Evolutionary conservation across 2,888 invertebrate species (phyloP), one percentile per base, ranked within the genome.

Genomic region (Lasioglossum leucozonium): DNA sequence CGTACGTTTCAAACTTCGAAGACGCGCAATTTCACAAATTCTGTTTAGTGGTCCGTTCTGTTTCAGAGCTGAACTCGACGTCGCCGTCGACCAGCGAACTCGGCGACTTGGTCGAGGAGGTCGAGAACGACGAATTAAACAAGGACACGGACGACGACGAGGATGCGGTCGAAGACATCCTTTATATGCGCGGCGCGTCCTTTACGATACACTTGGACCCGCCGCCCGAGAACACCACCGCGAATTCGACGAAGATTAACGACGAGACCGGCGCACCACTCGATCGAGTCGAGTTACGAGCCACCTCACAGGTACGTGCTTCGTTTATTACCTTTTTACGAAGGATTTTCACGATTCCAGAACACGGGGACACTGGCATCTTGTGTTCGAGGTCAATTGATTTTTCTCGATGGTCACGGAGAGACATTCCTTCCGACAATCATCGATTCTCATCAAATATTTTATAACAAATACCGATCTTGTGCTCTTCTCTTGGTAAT

Each of bases 61-160:
- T 93, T 92, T 8, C 96, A 98, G 98, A 97, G 95, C 95, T 97
- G 91, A 98, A 98, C 95, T 96, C 97, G 88, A 97, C 97, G 80
- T 95, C 95, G 82, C 96, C 96, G 92, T 95, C 96, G 87, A 96
- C 96, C 84, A 95, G 94, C 81, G 96, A 96, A 77, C 87, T 92
- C 51, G 90, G 92, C 40, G 92, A 92, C 37, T 96, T 96, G 91
- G 95, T 96, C 75, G 97, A 97, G 94, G 96, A 97, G 84, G 95
- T 97, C 58, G 93, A 93, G 87, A 91, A 91, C 77, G 92, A 91
- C 84, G 91, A 92, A 69, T 90, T 91, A 72, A 92, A 91, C 72
- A 90, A 91, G 74, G 93, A 94, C 80, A 92, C 91, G 51, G 93
- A 91, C 22, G 92, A 91, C 75, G 91, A 91, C 73, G 93, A 94